Conservation (phyloP, 2,888 invertebrate genomes). For the Metacarcinus magister region DNA sequence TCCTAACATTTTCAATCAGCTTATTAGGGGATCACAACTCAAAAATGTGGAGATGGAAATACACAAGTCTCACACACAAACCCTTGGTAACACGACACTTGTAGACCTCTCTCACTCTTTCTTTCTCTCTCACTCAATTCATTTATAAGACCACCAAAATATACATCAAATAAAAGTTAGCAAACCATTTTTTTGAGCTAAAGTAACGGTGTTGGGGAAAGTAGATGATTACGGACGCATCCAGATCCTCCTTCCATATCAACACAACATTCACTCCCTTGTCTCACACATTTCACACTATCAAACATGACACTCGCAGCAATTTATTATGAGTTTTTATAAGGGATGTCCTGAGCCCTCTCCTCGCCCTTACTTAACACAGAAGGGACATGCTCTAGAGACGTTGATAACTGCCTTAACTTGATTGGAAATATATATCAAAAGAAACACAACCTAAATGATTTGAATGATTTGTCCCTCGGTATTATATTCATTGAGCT, state of each 20-base stretch:
- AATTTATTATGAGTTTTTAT: no score
- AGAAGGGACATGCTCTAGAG: background rate
- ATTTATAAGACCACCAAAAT: background rate
- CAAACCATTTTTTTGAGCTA: background rate
- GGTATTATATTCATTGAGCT: background rate
- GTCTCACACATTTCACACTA: background rate
- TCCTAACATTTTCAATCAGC: background rate
- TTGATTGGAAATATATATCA: background rate
- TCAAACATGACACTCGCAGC: background rate
- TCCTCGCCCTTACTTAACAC: background rate
- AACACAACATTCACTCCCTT: background rate
- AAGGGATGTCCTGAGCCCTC: background rate
- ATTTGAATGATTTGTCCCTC: background rate
- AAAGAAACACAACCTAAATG: constrained; percentile 8
- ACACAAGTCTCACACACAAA: background rate
- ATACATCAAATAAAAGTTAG: background rate
- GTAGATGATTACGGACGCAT: background rate
- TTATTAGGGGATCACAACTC: background rate
- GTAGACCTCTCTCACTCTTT: background rate
- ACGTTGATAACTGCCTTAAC: background rate
- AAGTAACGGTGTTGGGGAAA: background rate
- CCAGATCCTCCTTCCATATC: constrained; percentile 23
- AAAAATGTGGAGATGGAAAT: background rate
- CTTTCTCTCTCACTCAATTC: background rate
- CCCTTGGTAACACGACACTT: constrained; percentile 9